Base-by-base conservation (phyloP, 2,888 invertebrate genomes). In the Dendrolimus pini region DNA sequence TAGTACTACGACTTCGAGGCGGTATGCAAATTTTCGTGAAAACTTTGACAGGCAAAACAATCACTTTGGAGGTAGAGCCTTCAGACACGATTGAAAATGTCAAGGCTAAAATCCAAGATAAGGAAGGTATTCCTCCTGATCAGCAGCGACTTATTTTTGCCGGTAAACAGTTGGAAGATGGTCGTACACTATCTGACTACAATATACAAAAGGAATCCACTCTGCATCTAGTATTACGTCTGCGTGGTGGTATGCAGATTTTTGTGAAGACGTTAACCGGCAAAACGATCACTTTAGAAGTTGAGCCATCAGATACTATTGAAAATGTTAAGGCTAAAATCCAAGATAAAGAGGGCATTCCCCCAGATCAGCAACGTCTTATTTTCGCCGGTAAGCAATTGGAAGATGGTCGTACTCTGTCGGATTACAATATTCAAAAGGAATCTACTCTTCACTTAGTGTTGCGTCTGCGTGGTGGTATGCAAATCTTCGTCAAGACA, bases 181-280 rank as follows among this genome's bases (percentile, higher is more conserved):
- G 93, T 0, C 87, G 93, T 8, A 93, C 93, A 1, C 75, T 93
- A 7, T 92, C 92, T 0, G 93, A 94, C 72, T 93, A 93, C 77
- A 93, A 93, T 70, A 93, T 93, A 67, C 93, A 94, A 71, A 93
- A 93, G 71, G 92, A 92, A 70, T 92, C 92, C 0, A 92, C 92
- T 2, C 80, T 93, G 7, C 92, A 93, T 66, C 78, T 93, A 62
- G 92, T 92, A 3, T 74, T 92, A 54, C 86, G 93, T 64, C 85
- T 93, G 91, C 82, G 94, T 60, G 94, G 94, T 68, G 94, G 94
- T 67, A 94, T 94, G 81, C 93, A 94, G 76, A 94, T 94, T 67
- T 93, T 91, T 68, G 91, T 92, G 7, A 92, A 92, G 69, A 92
- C 92, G 1, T 68, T 92, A 41, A 92, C 92, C 13, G 92, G 92